These are phyloP conservation scores for Alfaro cultratus DNA, from an alignment of 2,797 vertebrate genomes.

Conservation along the genomic window DNA sequence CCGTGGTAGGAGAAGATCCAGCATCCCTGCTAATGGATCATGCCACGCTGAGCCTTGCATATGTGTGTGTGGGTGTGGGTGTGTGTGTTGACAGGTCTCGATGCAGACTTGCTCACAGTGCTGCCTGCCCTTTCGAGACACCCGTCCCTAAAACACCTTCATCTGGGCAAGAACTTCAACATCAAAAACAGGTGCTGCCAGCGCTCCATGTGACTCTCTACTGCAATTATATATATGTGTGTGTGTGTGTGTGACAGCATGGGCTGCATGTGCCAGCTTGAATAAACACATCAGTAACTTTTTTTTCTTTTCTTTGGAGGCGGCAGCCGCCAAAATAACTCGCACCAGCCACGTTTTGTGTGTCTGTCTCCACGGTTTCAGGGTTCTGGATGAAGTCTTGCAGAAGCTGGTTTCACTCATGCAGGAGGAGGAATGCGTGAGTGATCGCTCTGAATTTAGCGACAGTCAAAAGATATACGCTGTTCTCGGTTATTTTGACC, in stretches of 20 bases:
- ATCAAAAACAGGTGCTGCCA: constrained; percentile 88
- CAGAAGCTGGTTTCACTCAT: constrained; percentile 90
- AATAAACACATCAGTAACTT: constrained; percentile 46
- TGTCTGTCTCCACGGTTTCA: constrained; percentile 56
- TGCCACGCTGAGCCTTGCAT: constrained; percentile 25
- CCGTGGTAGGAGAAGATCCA: constrained; percentile 18
- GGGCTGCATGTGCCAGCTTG: constrained; percentile 22
- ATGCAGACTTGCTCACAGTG: constrained; percentile 86
- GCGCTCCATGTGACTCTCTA: constrained; percentile 12
- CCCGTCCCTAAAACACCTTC: constrained; percentile 88
- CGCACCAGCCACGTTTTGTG: constrained; percentile 27
- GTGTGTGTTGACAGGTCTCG: constrained; percentile 80
- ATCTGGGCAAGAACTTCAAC: constrained; percentile 92
- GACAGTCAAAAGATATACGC: background rate
- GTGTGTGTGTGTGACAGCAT: background rate
- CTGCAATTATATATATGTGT: constrained; percentile 22
- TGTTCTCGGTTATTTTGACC: background rate
- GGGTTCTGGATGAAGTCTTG: constrained; percentile 89
- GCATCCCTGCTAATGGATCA: constrained; percentile 32
- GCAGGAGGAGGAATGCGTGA: constrained; percentile 93
- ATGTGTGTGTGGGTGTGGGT: constrained; percentile 25
- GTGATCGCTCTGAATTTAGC: constrained; percentile 49
- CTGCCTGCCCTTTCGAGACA: constrained; percentile 88
- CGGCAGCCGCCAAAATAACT: constrained; percentile 42
- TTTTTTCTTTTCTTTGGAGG: constrained; percentile 5